Base-by-base conservation (phyloP, 2,888 invertebrate genomes). In the Mechanitis messenoides region DNA sequence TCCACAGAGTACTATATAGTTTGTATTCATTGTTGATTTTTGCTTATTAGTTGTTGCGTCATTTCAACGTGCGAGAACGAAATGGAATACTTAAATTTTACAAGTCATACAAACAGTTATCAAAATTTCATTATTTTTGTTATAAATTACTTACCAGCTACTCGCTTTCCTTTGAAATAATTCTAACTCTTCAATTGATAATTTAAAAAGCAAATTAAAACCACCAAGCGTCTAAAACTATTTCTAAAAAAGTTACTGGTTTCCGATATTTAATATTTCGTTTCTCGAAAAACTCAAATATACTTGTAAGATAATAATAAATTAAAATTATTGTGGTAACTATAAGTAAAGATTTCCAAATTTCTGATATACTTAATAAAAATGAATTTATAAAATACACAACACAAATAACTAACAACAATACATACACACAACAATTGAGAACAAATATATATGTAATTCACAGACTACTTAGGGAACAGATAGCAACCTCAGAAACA, bases 171-270 rank as follows among this genome's bases (percentile, higher is more conserved):
- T 81, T 85, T 87, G 66, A 91, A 90, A 65, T 82, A 68, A 63
- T 85, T 81, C 65, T 91, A 91, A 35, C 87, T 77, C 45, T 87
- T 79, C 56, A 83, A 70, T 70, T 91, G 90, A 67, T 83, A 87
- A 61, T 87, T 85, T 70, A 89, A 89, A 67, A 89, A 89, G 12
- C 91, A 91, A 71, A 74, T 80, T 66, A 79, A 83, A 12, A 84
- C 82, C 38, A 76, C 69, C 57, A 91, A 64, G 64, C 91, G 78
- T 2, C 84, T 80, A 35, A 86, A 87, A 35, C 90, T 72, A 71
- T 91, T 91, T 1, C 91, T 91, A 55, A 91, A 74, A 91, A 75
- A 68, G 91, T 81, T 33, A 74, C 78, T 3, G 91, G 91, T 71
- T 91, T 84, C 71, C 78, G 80, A 70, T 71, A 87, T 7, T 83